Evolutionary conservation across 2,797 vertebrate genomes (phyloP).

Genomic region (Dromococcyx pavoninus): DNA sequence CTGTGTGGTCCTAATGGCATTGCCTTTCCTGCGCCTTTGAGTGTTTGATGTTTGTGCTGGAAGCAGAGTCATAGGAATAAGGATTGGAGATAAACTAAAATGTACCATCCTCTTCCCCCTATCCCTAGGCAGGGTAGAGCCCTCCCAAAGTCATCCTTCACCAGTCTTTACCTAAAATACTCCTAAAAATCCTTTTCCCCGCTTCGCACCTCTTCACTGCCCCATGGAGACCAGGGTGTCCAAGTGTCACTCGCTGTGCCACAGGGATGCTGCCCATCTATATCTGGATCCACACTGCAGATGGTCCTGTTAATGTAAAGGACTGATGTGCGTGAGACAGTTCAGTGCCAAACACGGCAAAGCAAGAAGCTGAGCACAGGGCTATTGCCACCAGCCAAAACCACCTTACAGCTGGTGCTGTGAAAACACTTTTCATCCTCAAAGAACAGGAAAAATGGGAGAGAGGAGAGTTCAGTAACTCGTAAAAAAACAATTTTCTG

Average conservation of each 20-base stretch:
- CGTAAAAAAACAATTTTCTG: not conserved
- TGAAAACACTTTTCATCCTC: not conserved
- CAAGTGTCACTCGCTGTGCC: not conserved
- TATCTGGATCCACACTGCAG: rapidly evolving
- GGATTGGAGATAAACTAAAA: not conserved
- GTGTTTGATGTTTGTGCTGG: not conserved
- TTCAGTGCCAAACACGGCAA: not conserved
- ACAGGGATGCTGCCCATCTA: not conserved
- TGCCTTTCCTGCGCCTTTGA: not conserved
- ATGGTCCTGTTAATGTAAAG: not conserved
- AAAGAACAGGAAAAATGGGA: not conserved
- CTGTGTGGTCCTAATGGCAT: not conserved
- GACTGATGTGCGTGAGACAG: rapidly evolving
- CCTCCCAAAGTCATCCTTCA: not conserved
- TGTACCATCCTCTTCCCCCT: not conserved
- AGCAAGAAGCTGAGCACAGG: not conserved
- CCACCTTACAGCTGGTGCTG: not conserved
- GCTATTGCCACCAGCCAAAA: not conserved
- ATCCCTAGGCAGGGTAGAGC: not conserved
- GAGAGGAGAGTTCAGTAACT: not conserved
- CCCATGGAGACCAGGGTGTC: not conserved
- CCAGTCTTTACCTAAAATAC: not conserved
- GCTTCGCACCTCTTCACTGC: not conserved
- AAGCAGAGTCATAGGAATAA: not conserved
- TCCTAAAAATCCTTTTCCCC: not conserved